A percentile compares a stretch with the other conserved stretches of the same genome.
Conservation (phyloP, 2,113 vertebrate species). For the Puntigrus tetrazona region DNA sequence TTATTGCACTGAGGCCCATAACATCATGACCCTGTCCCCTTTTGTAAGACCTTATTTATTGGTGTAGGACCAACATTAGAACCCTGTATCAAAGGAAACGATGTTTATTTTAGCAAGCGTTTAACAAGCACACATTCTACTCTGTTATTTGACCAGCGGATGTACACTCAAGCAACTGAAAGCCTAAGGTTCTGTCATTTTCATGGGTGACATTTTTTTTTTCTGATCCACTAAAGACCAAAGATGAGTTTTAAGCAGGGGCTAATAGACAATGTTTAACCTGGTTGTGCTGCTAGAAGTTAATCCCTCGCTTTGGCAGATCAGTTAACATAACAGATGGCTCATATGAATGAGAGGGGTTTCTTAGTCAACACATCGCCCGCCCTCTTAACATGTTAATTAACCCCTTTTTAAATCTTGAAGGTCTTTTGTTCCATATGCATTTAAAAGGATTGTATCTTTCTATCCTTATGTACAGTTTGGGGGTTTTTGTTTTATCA, state of each 20-base stretch:
- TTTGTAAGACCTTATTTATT: conserved; percentile 86
- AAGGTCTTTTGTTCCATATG: conserved; percentile 79
- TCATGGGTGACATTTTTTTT: conserved; percentile 74
- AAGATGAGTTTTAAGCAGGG: conserved; percentile 85
- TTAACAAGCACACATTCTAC: conserved; percentile 80
- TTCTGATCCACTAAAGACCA: conserved; percentile 82
- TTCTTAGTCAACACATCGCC: conserved; percentile 60
- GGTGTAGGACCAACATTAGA: conserved; percentile 74
- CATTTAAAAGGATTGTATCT: conserved; percentile 79
- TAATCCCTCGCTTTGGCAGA: conserved; percentile 71
- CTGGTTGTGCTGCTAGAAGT: conserved; percentile 76
- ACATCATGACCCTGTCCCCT: conserved; percentile 74
- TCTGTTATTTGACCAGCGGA: conserved; percentile 75
- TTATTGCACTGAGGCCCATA: conserved; percentile 80
- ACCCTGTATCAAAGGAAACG: conserved; percentile 19
- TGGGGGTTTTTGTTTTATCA: conserved; percentile 55
- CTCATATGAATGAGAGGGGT: conserved; percentile 65
- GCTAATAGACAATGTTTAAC: conserved; percentile 71
- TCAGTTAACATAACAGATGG: conserved; percentile 75
- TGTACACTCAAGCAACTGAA: conserved; percentile 72
- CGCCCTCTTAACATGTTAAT: conserved; percentile 71
- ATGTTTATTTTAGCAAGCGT: conserved; percentile 41
- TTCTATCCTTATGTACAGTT: conserved; percentile 70
- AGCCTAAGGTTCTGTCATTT: conserved; percentile 70
- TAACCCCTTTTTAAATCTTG: conserved; percentile 82